Evolutionary conservation across 1,140 invertebrate genomes (phyloP).

Genomic region (Rhopalosiphum maidis): DNA sequence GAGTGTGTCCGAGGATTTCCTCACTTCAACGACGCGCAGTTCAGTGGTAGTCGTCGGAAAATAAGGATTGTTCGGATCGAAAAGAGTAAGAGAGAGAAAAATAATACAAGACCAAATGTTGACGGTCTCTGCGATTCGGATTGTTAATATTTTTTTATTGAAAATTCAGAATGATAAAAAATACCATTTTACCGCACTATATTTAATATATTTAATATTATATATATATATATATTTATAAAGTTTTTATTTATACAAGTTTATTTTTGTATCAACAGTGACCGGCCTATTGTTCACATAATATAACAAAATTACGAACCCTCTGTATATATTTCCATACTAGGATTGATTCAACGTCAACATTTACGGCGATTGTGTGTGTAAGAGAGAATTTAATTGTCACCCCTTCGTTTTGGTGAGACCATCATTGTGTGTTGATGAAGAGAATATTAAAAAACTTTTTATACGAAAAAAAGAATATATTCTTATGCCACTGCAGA

Average conservation of each 20-base stretch:
- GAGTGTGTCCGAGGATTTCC: conserved; percentile 19
- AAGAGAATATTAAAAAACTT: not conserved
- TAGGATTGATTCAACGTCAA: not conserved
- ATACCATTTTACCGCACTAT: not conserved
- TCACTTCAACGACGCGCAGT: not conserved
- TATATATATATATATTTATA: not conserved
- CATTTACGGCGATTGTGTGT: not conserved
- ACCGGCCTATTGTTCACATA: not conserved
- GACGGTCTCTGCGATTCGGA: not conserved
- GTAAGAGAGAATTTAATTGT: not conserved
- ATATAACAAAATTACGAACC: conserved; percentile 1
- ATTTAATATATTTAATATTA: not conserved
- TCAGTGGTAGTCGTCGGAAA: not conserved
- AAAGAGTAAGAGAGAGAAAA: not conserved
- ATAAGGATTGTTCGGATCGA: not conserved
- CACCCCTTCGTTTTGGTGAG: not conserved
- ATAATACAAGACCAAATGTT: not conserved
- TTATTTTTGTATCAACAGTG: conserved; percentile 2
- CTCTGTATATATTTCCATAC: not conserved
- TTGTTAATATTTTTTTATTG: conserved; percentile 40
- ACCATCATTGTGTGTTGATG: not conserved
- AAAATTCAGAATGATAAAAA: conserved; percentile 14
- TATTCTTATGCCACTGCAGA: not conserved
- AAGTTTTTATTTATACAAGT: not conserved
- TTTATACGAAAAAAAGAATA: not conserved